Percentiles rank a stretch among this genome's conserved stretches.
Evolutionary conservation across 2,113 vertebrate genomes (phyloP).

Genomic region (Notarius quadriscutis): DNA sequence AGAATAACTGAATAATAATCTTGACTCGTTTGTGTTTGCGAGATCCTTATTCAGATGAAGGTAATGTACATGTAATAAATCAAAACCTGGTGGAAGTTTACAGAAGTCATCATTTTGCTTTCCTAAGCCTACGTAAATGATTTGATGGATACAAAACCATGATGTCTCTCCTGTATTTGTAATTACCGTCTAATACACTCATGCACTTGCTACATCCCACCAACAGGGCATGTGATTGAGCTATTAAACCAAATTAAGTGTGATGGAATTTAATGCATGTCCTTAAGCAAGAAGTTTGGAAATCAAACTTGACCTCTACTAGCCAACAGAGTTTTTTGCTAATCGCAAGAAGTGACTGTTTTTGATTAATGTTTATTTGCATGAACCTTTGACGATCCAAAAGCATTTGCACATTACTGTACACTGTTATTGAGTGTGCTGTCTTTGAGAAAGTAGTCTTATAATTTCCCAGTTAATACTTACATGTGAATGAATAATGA

Average conservation of each 20-base stretch:
- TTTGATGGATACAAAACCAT: background rate
- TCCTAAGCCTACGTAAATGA: background rate
- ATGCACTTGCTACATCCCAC: slow-evolving; percentile 9
- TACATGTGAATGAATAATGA: background rate
- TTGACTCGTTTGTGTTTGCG: background rate
- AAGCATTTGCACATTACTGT: background rate
- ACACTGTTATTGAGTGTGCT: background rate
- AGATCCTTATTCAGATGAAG: background rate
- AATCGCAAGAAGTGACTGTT: background rate
- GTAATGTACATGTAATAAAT: background rate
- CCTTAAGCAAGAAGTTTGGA: background rate
- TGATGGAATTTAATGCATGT: background rate
- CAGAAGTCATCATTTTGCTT: background rate
- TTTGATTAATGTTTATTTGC: background rate
- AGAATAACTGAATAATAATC: background rate
- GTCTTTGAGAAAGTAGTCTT: background rate
- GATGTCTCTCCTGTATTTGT: background rate
- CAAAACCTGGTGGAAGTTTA: background rate
- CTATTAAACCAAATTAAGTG: background rate
- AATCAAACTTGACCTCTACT: background rate
- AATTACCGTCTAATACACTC: background rate
- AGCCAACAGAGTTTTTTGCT: background rate
- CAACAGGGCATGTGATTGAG: slow-evolving; percentile 10
- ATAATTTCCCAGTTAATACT: background rate
- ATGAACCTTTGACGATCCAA: background rate